Evolutionary conservation across 2,888 invertebrate species (phyloP).

Genomic region (Cordilura impudica): DNA sequence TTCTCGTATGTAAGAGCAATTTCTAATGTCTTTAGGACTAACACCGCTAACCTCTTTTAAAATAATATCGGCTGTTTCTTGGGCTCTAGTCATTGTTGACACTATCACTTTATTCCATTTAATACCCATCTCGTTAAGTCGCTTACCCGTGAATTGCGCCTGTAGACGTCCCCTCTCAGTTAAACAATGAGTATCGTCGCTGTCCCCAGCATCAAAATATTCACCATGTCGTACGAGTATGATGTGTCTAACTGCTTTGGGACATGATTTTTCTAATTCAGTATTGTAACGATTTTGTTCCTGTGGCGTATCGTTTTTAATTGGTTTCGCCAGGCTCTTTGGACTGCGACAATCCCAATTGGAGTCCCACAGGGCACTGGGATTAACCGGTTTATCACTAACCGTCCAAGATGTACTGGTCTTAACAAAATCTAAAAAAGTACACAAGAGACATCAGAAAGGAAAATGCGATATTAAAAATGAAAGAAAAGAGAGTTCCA

Average conservation of each 20-base stretch:
- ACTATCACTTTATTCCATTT: slow-evolving; percentile 89
- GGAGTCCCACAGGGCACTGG: slow-evolving; percentile 86
- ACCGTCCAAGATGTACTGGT: slow-evolving; percentile 87
- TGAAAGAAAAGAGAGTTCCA: too few relatives aligned
- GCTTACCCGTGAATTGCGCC: slow-evolving; percentile 90
- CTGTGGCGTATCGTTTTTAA: slow-evolving; percentile 78
- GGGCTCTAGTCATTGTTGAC: slow-evolving; percentile 96
- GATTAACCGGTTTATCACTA: slow-evolving; percentile 66
- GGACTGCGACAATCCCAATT: slow-evolving; percentile 95
- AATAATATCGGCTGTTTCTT: slow-evolving; percentile 93
- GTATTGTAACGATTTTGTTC: slow-evolving; percentile 85
- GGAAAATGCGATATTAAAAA: too few relatives aligned
- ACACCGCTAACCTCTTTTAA: slow-evolving; percentile 82
- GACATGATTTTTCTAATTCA: slow-evolving; percentile 81
- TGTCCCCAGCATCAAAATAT: slow-evolving; percentile 86
- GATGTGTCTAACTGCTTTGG: slow-evolving; percentile 84
- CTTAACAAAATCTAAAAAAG: too few relatives aligned
- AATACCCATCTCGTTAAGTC: slow-evolving; percentile 86
- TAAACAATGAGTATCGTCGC: slow-evolving; percentile 86
- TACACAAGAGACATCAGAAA: too few relatives aligned
- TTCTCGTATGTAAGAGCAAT: slow-evolving; percentile 90
- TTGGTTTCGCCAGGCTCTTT: slow-evolving; percentile 83
- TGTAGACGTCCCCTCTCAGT: slow-evolving; percentile 91
- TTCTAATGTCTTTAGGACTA: slow-evolving; percentile 80
- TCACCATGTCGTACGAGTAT: slow-evolving; percentile 97